Base-by-base conservation (phyloP, 2,888 invertebrate genomes). In the Cheilosia vulpina region DNA sequence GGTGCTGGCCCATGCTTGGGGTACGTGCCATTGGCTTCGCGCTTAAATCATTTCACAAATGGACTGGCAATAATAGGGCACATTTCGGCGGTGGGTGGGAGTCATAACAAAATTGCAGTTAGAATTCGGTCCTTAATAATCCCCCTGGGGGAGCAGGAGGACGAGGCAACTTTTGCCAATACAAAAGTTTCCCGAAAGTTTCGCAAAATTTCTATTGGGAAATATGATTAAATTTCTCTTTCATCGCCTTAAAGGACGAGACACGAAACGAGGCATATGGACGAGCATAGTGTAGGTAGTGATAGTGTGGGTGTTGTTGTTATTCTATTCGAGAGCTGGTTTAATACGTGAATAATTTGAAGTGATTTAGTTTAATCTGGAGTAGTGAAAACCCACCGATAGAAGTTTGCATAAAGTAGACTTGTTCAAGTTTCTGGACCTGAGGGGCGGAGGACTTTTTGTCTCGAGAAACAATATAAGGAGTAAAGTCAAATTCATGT, bases 1-100 rank as follows among this genome's bases (percentile, higher is more conserved):
- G 34, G 58, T 47, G 47, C 34, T 17, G 43, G 50, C 5, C 17
- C 17, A 9, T 52, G 19, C 31, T 19, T 45, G 11, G 43, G 17
- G 15, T 11, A 60, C 45, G 60, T 41, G 55, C 53, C 63, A 55
- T 19, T 58, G 31, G 77, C n/a, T 41, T 66, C 19, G 55, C 63
- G 21, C 53, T 69, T 73, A 73, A 71, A 69, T 79, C 69, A 21
- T 52, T 50, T 45, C 27, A 45, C 52, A 75, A 79, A 84, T 84
- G 63, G 69, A 69, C 79, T 75, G 84, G 80, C 75, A 80, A 84
- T 80, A 84, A 84, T 79, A 58, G 38, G 34, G 31, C 38, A 47
- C 24, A 55, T 58, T 50, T 47, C 27, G 27, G 19, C 13, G 13
- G 38, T 11, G 34, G 34, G 11, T 1, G 34, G 27, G 52, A 52